phyloP scores from a whole-genome alignment of 2,113 vertebrate genomes.

The Ranitomeya variabilis region DNA sequence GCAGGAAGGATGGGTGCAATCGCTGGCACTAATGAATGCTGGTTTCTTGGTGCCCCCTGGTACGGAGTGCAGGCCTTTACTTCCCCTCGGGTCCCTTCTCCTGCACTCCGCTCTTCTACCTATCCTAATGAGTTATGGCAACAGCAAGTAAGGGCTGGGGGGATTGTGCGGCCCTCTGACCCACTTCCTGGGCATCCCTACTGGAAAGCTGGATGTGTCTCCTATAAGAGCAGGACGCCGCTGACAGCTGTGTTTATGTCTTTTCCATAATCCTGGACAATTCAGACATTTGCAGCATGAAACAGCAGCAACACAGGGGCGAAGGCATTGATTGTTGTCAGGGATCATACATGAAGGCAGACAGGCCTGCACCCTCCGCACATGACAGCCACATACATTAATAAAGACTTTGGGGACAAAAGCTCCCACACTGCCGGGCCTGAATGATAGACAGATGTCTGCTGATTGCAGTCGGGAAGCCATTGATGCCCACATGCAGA shows the following conservation, averaged over 20 bases:
- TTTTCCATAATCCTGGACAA: neutral
- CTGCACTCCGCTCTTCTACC: neutral
- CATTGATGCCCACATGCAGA: neutral
- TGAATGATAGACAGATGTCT: neutral
- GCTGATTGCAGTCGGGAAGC: neutral
- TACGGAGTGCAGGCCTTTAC: slow-evolving; percentile 43
- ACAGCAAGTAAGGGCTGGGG: slow-evolving; percentile 47
- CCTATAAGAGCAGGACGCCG: neutral
- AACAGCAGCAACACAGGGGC: neutral
- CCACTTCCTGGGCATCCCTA: slow-evolving; percentile 57
- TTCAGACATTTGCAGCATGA: neutral
- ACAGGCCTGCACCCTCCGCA: neutral
- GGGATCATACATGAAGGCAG: neutral
- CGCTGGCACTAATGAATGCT: slow-evolving; percentile 26
- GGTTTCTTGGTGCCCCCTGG: slow-evolving; percentile 8
- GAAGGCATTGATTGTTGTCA: neutral
- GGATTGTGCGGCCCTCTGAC: slow-evolving; percentile 54
- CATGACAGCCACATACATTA: slow-evolving; percentile 15
- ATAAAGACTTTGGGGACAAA: slow-evolving; percentile 10
- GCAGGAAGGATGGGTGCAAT: slow-evolving; percentile 29
- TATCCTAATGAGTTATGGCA: slow-evolving; percentile 58
- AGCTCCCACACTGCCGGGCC: neutral
- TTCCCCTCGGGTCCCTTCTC: slow-evolving; percentile 14
- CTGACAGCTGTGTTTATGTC: slow-evolving; percentile 9
- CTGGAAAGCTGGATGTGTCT: neutral